Evolutionary conservation across 2,888 invertebrate genomes (phyloP).

Genomic region (Leptura quadrifasciata): DNA sequence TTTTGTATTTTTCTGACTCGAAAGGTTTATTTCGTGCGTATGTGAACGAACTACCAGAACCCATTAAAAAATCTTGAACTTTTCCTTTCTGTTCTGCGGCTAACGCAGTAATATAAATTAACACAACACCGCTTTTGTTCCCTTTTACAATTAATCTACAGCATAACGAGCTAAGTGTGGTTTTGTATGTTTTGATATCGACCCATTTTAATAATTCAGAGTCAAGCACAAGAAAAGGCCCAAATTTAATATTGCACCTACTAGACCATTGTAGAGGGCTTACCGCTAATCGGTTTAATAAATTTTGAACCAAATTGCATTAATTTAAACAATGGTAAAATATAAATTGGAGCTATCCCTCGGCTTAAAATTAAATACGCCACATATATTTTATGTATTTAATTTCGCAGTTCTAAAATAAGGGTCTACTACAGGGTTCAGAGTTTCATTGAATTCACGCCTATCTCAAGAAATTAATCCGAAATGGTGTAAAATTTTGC

Average conservation of each 20-base stretch:
- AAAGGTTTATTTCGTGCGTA: too few species aligned
- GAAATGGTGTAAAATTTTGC: not conserved
- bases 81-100: not conserved
- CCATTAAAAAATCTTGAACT: not conserved
- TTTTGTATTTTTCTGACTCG: not conserved
- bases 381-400: slow-evolving; percentile 9
- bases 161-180: slow-evolving; percentile 15
- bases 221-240: slow-evolving; percentile 20
- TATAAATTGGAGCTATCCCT: slow-evolving; percentile 15
- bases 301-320: slow-evolving; percentile 28
- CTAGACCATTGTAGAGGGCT: slow-evolving; percentile 19
- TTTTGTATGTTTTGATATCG: slow-evolving; percentile 23
- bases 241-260: slow-evolving; percentile 26
- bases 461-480: not conserved
- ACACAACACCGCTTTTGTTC: slow-evolving; percentile 4
- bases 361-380: slow-evolving; percentile 6
- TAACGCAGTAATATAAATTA: slow-evolving; percentile 7
- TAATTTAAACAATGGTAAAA: slow-evolving; percentile 27
- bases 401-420: slow-evolving; percentile 8
- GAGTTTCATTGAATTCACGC: not conserved
- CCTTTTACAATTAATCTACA: slow-evolving; percentile 4
- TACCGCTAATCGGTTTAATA: slow-evolving; percentile 32
- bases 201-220: slow-evolving; percentile 32
- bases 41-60: not conserved
- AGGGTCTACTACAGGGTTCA: not conserved